Evolutionary conservation across 2,888 invertebrate genomes (phyloP), one percentile per base, ranked within the genome.

Genomic region (Nasonovia ribisnigri): DNA sequence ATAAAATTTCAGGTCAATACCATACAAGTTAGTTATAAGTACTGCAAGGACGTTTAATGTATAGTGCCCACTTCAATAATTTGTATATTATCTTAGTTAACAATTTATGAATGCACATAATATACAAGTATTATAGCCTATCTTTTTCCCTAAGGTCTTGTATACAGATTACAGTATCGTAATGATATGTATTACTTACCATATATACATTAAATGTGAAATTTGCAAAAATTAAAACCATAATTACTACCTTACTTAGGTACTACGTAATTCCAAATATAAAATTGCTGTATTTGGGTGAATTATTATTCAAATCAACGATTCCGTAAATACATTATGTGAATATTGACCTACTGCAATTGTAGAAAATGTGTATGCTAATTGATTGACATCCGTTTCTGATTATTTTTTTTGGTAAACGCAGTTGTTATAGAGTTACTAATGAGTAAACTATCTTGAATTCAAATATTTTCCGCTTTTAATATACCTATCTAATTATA

Each of bases 1-100:
- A 24, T 51, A 20, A 10, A 43, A 88, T 92, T 92, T 88, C 54
- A 87, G 88, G 92, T 88, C 88, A 92, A 92, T 92, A 88, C 42
- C 92, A 87, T 36, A 92, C 43, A 26, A 87, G 57, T 92, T 60
- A 86, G 86, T 24, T 24, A 84, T 84, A 36, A 92, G 13, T 92
- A 57, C n/a, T n/a, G n/a, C 92, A 87, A 92, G 86, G 92, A 60
- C 86, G n/a, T 16, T 36, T 60, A 60, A 60, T 60, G 48, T 48
- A 57, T 57, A 77, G 8, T 92, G 60, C 26, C 26, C 20, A 36
- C 24, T 84, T 43, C 24, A 86, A 87, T 87, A 92, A 87, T 13
- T 92, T 92, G 29, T 54, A 91, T n/a, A 84, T 51, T 84, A 91
- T 77, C 51, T 48, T 51, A 48, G 46, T 26, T 26, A 24, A 10